Base-by-base conservation (phyloP, 2,888 invertebrate genomes). In the Melieria crassipennis region DNA sequence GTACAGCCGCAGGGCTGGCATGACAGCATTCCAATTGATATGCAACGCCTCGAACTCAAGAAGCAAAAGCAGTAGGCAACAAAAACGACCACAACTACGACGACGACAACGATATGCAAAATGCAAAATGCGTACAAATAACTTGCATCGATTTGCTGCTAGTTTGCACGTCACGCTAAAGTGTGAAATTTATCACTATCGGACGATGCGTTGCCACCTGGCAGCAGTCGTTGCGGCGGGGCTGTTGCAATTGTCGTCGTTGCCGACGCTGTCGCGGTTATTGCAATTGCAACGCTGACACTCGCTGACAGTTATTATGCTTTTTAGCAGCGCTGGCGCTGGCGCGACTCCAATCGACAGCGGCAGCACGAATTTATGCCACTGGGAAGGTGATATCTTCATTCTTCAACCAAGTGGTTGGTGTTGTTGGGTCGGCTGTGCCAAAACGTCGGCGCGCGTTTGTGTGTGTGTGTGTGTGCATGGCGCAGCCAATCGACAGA, bases 271-370 rank as follows among this genome's bases (percentile, higher is more conserved):
- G 30, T 30, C 30, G 30, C 30, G 30, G 30, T 30, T 30, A 2
- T 30, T 30, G 30, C 30, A 30, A 30, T 30, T 30, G 30, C 30
- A 30, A 30, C 30, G 30, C 30, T 30, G 30, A 58, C 58, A 57
- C 65, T 45, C 60, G 52, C 48, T 67, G 67, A 67, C 61, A 62
- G 55, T 68, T 68, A 68, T 68, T 68, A 62, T n/a, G 68, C 43
- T 55, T 60, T 68, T 43, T 61, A 68, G 46, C 55, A 11, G 56
- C 48, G 63, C 58, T 56, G 16, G 7, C 30, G 30, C 30, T 30
- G 30, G 30, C 58, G 10, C 16, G 58, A 58, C 10, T 10, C 58
- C 9, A 58, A 57, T 9, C 4, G 4, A 30, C 11, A n/a, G 5
- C 7, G 30, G 10, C 62, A 46, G 4, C 48, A 11, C 13, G 52